A percentile compares a stretch with the other conserved stretches of the same genome.
Conservation (phyloP, 2,113 vertebrate genomes). For the Amphiprion ocellaris region DNA sequence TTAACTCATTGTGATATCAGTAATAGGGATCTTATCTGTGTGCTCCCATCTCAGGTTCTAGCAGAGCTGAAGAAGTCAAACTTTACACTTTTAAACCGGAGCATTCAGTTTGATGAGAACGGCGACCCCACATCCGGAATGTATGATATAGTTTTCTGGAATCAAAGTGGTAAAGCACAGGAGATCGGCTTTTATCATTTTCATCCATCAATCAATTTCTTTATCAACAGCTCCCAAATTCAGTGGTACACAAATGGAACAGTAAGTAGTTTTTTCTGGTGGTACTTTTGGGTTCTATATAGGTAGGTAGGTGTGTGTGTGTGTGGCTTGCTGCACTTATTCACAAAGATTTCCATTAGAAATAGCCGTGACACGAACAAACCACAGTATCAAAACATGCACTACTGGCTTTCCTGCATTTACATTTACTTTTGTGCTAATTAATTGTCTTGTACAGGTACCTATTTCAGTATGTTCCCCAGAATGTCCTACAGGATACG, state of each 20-base stretch:
- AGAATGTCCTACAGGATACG: constrained; percentile 56
- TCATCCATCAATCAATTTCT: constrained; percentile 65
- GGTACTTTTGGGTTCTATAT: neutral
- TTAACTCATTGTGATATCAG: neutral
- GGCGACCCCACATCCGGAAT: constrained; percentile 78
- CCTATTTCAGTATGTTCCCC: constrained; percentile 60
- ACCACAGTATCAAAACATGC: no score
- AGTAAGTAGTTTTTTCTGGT: constrained; percentile 52
- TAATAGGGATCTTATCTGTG: neutral
- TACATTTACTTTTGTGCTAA: neutral
- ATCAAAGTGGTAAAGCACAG: constrained; percentile 64
- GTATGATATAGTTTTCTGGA: constrained; percentile 86
- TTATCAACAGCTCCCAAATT: constrained; percentile 75
- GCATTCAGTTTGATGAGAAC: constrained; percentile 81
- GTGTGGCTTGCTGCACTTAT: neutral
- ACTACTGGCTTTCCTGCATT: no score
- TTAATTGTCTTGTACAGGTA: constrained; percentile 45
- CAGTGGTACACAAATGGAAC: constrained; percentile 78
- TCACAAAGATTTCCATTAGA: no score
- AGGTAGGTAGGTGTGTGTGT: neutral
- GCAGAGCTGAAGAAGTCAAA: constrained; percentile 80
- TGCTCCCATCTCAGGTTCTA: constrained; percentile 56
- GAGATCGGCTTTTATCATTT: constrained; percentile 80
- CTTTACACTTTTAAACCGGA: constrained; percentile 84
- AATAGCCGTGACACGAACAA: no score